A percentile compares a stretch with the other conserved stretches of the same genome.
These are phyloP conservation scores for Drosophila dives DNA, from an alignment of 2,888 invertebrate genomes.

Conservation along the genomic window DNA sequence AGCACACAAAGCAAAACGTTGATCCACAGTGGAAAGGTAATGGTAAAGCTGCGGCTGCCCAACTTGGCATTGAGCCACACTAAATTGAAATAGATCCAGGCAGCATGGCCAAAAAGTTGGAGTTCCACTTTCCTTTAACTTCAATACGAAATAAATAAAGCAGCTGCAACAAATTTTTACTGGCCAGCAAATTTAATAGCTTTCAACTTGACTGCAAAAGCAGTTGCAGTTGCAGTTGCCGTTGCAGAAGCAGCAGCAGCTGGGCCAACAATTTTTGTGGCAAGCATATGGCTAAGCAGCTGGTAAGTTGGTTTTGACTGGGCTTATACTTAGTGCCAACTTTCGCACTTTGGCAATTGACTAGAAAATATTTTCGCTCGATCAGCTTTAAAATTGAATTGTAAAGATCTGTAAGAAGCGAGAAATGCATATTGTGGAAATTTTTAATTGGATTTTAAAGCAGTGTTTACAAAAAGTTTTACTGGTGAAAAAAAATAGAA, in stretches of 20 bases:
- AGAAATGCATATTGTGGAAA: background rate
- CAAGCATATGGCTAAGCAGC: constrained; percentile 54
- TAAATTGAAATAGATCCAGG: constrained; percentile 69
- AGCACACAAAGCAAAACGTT: constrained; percentile 67
- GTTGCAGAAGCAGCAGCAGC: constrained; percentile 8
- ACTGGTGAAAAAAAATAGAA: background rate
- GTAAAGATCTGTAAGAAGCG: constrained; percentile 6
- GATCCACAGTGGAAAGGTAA: constrained; percentile 51
- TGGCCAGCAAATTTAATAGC: constrained; percentile 63
- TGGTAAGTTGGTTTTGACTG: constrained; percentile 25
- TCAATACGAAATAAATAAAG: constrained; percentile 68
- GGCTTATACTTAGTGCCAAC: constrained; percentile 40
- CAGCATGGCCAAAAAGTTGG: constrained; percentile 46
- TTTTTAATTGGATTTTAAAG: too few relatives aligned
- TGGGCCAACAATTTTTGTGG: constrained; percentile 53
- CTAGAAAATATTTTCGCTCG: constrained; percentile 15
- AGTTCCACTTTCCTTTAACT: constrained; percentile 56
- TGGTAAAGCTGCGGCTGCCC: constrained; percentile 19
- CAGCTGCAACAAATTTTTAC: constrained; percentile 60
- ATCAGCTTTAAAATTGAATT: background rate
- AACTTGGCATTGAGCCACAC: constrained; percentile 71
- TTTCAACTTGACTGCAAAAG: constrained; percentile 62
- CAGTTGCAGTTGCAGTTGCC: constrained; percentile 6
- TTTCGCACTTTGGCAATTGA: constrained; percentile 26
- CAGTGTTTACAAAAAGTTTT: too few relatives aligned